Percentiles rank a stretch among this genome's conserved stretches.
Evolutionary conservation across 2,888 invertebrate genomes (phyloP).

Genomic region (Campoplex nolae): DNA sequence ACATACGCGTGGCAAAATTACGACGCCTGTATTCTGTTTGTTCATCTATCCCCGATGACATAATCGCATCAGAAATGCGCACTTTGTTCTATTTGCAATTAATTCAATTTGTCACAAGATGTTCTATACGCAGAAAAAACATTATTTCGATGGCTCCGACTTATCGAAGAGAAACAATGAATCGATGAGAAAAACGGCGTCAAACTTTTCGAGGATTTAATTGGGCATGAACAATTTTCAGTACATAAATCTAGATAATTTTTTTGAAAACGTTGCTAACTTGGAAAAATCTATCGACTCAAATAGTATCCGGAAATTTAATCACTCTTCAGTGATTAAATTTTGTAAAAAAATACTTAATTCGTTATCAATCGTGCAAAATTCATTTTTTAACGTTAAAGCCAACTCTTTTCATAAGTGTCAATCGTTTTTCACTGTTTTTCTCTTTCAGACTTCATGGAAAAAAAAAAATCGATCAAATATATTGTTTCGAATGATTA

Average conservation of each 20-base stretch:
- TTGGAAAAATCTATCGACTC: too few species aligned
- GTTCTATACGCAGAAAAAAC: neutral
- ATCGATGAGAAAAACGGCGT: neutral
- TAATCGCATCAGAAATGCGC: slow-evolving; percentile 42
- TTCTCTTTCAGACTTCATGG: neutral
- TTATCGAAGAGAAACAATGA: neutral
- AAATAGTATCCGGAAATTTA: too few species aligned
- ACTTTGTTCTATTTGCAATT: slow-evolving; percentile 6
- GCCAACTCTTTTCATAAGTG: too few species aligned
- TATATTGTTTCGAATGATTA: neutral
- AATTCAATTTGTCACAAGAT: neutral
- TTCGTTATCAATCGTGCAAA: too few species aligned
- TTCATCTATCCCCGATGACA: slow-evolving; percentile 37
- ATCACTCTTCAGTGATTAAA: too few species aligned
- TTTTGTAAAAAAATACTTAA: too few species aligned
- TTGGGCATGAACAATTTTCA: neutral
- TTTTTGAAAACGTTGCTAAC: too few species aligned
- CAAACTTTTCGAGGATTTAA: neutral
- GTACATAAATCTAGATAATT: too few species aligned
- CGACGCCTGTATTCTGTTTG: slow-evolving; percentile 4
- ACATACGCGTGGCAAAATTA: slow-evolving; percentile 13
- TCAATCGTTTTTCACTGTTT: neutral
- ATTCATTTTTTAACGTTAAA: too few species aligned
- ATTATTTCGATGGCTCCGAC: neutral
- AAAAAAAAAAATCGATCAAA: too few species aligned